Conservation (phyloP, 2,888 invertebrate genomes). For the Strigamia maritima region DNA sequence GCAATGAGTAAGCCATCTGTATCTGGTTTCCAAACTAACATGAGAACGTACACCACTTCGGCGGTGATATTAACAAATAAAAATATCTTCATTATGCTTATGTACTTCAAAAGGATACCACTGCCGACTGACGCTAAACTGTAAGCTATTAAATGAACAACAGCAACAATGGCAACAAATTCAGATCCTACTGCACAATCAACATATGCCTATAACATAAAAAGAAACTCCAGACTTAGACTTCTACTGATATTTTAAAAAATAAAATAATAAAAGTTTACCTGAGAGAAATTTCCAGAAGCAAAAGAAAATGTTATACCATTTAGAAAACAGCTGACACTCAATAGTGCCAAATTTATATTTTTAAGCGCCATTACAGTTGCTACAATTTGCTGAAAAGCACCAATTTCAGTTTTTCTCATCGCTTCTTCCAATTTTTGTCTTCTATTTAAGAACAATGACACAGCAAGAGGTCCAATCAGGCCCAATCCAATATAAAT, state of each 20-base stretch:
- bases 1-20: background rate
- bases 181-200: background rate
- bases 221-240: background rate
- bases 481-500: background rate
- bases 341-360: background rate
- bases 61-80: background rate
- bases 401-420: background rate
- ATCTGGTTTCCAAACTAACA: background rate
- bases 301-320: background rate
- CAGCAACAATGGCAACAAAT: background rate
- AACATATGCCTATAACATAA: background rate
- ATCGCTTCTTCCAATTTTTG: background rate
- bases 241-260: background rate
- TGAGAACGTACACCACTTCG: background rate
- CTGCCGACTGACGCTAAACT: background rate
- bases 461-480: background rate
- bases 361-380: background rate
- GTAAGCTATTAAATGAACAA: background rate
- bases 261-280: background rate
- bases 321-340: background rate
- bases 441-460: background rate
- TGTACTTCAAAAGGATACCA: background rate
- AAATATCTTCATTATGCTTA: background rate
- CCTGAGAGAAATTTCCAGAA: slow-evolving; percentile 10
- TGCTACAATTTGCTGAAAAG: background rate